Conservation (phyloP, 2,113 vertebrate genomes). For the Festucalex cinctus region DNA sequence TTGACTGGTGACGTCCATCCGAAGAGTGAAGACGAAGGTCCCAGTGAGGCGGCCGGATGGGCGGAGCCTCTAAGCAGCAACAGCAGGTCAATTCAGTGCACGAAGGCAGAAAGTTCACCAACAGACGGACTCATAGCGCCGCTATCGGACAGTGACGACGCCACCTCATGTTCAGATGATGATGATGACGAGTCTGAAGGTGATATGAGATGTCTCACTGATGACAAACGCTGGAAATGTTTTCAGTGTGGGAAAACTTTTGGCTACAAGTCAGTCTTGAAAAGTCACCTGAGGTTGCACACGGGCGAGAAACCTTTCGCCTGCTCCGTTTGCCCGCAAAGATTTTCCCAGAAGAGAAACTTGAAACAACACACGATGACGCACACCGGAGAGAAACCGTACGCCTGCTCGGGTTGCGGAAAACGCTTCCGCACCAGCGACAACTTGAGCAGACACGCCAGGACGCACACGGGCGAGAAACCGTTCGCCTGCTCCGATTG, state of each 20-base stretch:
- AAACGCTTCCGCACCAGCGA: background rate
- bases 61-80: no score
- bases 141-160: background rate
- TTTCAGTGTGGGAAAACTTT: no score
- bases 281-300: background rate
- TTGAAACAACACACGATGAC: background rate
- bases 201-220: no score
- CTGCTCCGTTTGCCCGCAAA: background rate
- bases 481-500: background rate
- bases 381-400: background rate
- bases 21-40: no score
- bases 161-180: no score
- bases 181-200: background rate
- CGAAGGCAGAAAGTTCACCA: no score
- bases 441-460: background rate
- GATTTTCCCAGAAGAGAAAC: no score
- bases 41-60: no score
- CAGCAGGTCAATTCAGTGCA: no score
- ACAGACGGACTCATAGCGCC: no score
- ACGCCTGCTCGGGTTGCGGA: background rate
- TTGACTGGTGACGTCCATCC: no score
- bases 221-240: no score
- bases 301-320: background rate
- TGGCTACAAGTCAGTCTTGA: background rate
- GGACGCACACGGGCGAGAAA: background rate